These are phyloP conservation scores for Acrocephalus kingi DNA, from an alignment of 2,113 vertebrate genomes.

Conservation along the genomic window DNA sequence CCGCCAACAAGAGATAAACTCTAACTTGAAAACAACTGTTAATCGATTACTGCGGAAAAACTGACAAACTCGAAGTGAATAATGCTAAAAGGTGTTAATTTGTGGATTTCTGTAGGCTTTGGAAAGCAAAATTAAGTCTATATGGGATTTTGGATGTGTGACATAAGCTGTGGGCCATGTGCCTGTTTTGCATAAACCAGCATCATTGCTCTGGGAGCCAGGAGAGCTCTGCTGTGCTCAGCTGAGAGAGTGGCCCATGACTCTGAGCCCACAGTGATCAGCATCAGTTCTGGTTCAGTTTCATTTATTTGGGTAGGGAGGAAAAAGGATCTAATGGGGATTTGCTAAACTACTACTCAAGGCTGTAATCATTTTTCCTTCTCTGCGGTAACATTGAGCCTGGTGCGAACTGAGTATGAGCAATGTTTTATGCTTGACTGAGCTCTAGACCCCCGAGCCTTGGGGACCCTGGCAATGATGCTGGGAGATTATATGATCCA, in stretches of 20 bases:
- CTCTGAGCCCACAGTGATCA: neutral
- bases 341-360: neutral
- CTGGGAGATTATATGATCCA: neutral
- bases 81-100: slow-evolving; percentile 19
- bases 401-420: neutral
- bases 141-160: slow-evolving; percentile 1
- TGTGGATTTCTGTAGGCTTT: slow-evolving; percentile 47
- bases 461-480: neutral
- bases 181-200: neutral
- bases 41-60: slow-evolving; percentile 50
- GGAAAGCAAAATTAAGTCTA: slow-evolving; percentile 1
- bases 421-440: neutral
- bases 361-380: neutral
- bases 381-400: neutral
- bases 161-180: neutral
- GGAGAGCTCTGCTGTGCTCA: neutral
- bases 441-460: neutral
- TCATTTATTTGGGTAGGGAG: neutral
- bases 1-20: slow-evolving; percentile 48
- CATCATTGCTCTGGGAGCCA: neutral
- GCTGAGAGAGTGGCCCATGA: neutral
- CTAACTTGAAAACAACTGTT: slow-evolving; percentile 61
- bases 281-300: neutral
- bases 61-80: slow-evolving; percentile 24
- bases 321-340: neutral